Percentiles rank a stretch among this genome's conserved stretches.
These are phyloP conservation scores for Cydia amplana DNA, from an alignment of 1,140 invertebrate genomes.

Conservation along the genomic window DNA sequence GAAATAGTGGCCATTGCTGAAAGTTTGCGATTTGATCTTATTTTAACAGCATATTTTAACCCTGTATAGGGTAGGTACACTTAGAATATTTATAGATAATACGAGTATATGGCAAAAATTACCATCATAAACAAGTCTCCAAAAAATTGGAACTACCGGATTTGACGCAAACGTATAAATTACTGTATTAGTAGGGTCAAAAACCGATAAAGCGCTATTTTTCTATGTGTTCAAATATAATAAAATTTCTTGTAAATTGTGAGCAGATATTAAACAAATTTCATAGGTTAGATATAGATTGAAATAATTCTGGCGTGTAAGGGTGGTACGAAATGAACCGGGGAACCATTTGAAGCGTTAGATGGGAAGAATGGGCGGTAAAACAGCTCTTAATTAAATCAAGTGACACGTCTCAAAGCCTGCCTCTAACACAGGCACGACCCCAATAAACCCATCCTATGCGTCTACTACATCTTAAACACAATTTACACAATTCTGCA, in stretches of 20 bases:
- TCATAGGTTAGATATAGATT: conserved; percentile 41
- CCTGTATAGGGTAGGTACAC: too few species aligned
- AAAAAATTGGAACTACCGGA: too few species aligned
- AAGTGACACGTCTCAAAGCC: conserved; percentile 75
- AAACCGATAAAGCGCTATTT: too few species aligned
- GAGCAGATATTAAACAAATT: not conserved
- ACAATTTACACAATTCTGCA: not conserved
- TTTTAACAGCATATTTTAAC: too few species aligned
- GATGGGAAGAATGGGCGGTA: conserved; percentile 69
- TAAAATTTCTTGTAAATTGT: not conserved
- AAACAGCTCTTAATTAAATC: conserved; percentile 79
- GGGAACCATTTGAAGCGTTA: conserved; percentile 59
- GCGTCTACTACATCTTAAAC: not conserved
- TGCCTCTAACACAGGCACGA: conserved; percentile 74
- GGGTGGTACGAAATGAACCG: conserved; percentile 71
- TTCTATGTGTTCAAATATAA: not conserved
- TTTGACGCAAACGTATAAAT: too few species aligned
- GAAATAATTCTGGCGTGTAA: conserved; percentile 72
- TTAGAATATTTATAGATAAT: too few species aligned
- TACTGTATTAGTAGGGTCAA: too few species aligned
- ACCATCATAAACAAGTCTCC: too few species aligned
- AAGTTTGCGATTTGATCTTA: too few species aligned
- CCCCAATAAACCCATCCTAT: conserved; percentile 69
- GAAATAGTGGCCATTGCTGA: too few species aligned
- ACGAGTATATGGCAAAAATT: too few species aligned